Evolutionary conservation across 2,888 invertebrate species (phyloP), one percentile per base, ranked within the genome.

Genomic region (Tricholauxania praeusta): DNA sequence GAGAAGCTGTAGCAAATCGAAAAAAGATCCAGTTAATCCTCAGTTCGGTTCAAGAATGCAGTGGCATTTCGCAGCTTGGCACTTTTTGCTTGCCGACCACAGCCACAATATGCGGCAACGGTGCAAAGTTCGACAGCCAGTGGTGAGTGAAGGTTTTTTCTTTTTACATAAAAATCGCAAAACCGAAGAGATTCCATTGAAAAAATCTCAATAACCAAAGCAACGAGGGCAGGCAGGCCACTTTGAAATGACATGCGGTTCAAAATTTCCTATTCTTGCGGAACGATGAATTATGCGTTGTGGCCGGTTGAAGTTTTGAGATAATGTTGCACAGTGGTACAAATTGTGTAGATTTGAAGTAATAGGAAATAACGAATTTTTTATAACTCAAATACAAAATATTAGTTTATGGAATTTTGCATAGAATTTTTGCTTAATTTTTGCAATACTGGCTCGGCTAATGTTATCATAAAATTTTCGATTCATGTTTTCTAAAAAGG

Each of bases 31-130:
- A n/a, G 57, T 71, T 76, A 76, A 75, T 76, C 75, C 71, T 67
- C 39, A 52, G 14, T 74, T 77, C 74, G 76, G 75, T 62, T 57
- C 70, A 73, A 77, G 64, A 73, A 76, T 72, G 67, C 76, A 74
- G 72, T 76, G 71, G 72, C 73, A 73, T 17, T 7, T n/a, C 60
- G 28, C 60, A 7, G 8, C 5, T 47, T 17, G n/a, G 39, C 5
- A 19, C 7, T 63, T 39, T 48, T 17, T n/a, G n/a, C 48, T 63
- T 17, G 8, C 39, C 14, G 17, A 17, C 15, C 62, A 19, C 15
- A 39, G 6, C 32, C 39, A n/a, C n/a, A 63, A 17, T 17, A 8
- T n/a, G 19, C 59, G 59, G 59, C 59, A 59, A 6, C 59, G 59
- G 59, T 22, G 59, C 17, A 17, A 39, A 22, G 59, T 19, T 17